Percentiles rank a stretch among this genome's conserved stretches.
Conservation (phyloP, 2,888 invertebrate species). For the Callyntrura sp. region DNA sequence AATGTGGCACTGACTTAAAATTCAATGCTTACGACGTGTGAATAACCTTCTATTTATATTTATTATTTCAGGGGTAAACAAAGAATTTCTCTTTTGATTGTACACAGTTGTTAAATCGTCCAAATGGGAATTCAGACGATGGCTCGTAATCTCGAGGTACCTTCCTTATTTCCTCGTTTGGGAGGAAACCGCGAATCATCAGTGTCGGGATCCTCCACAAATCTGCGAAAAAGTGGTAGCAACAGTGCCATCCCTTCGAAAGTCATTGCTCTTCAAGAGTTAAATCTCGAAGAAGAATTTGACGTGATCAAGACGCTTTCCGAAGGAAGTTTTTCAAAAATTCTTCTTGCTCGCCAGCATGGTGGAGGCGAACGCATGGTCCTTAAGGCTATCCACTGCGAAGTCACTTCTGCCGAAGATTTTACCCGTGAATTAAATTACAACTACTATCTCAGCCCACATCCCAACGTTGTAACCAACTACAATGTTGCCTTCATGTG, state of each 20-base stretch:
- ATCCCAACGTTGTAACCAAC: conserved; percentile 90
- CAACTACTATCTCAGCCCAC: conserved; percentile 92
- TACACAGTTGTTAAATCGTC: background rate
- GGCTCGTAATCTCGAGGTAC: conserved; percentile 74
- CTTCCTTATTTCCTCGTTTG: conserved; percentile 62
- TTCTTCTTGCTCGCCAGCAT: conserved; percentile 89
- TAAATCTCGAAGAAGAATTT: conserved; percentile 86
- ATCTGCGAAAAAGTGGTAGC: conserved; percentile 60
- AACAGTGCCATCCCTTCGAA: conserved; percentile 71
- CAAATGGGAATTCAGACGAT: conserved; percentile 76
- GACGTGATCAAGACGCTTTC: conserved; percentile 89
- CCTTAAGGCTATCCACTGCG: conserved; percentile 88
- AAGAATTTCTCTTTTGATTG: background rate
- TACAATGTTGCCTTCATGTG: conserved; percentile 90
- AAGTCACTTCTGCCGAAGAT: conserved; percentile 87
- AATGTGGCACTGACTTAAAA: too few relatives aligned
- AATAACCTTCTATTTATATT: too few relatives aligned
- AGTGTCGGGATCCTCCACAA: background rate
- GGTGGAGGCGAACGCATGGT: conserved; percentile 88
- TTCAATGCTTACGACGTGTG: too few relatives aligned
- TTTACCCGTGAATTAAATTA: conserved; percentile 92
- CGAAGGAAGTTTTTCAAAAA: conserved; percentile 90
- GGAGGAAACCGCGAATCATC: conserved; percentile 37
- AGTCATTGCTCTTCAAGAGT: conserved; percentile 68
- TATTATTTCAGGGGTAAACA: too few relatives aligned